Evolutionary conservation across 2,888 invertebrate species (phyloP), one percentile per base, ranked within the genome.

Genomic region (Orthosia gothica): DNA sequence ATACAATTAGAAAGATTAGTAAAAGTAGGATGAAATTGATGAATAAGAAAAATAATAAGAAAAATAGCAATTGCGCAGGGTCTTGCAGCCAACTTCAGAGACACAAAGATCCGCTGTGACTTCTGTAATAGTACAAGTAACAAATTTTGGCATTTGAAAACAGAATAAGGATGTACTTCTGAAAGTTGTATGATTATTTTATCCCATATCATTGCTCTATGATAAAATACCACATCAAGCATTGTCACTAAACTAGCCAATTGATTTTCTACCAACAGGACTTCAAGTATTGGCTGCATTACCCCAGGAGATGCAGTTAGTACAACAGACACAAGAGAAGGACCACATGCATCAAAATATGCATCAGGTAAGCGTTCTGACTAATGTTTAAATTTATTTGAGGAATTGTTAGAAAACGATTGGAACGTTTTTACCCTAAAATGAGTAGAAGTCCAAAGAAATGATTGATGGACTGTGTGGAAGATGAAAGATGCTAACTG

Each of bases 241-340:
- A 18, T 59, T 2, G 1, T 32, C 16, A 23, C 54, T 55, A 55
- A 75, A 54, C 5, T 5, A 15, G 3, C 12, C 40, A 13, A 3
- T 65, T n/a, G 13, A 12, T 64, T 70, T 64, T 64, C 2, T 49
- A n/a, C 3, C 20, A 20, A 4, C 55, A 95, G 98, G 98, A 40
- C 94, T 98, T 85, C 98, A 98, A 67, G 97, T 98, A 45, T 96
- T 98, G 32, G 97, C 98, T 0, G 97, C 98, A 15, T 92, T 98
- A 71, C 98, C 98, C 0, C 98, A 98, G 86, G 98, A 98, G 85
- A 97, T 98, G 91, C 98, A 98, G 88, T 90, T 98, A 32, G 94
- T 97, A 1, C 92, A 94, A 64, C 89, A 85, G 5, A 74, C 89
- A 15, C 92, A 92, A 18, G 93, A 95, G 63, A 94, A 95, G 80